Evolutionary conservation across 2,113 vertebrate genomes (phyloP).

Genomic region (pig (Sus scrofa)): T2T-Sscrofa CM000818.6:83529001-83529500

Average conservation of each 20-base stretch:
- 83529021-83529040: neutral
- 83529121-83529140: neutral
- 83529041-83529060: neutral
- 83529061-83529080: neutral
- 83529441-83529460: no score
- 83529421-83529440: no score
- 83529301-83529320: neutral
- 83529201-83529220: neutral
- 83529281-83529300: neutral
- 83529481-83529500: no score
- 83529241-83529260: neutral
- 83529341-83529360: neutral
- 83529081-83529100: neutral
- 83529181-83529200: neutral
- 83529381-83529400: neutral
- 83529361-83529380: neutral
- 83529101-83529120: neutral
- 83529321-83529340: neutral
- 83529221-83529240: neutral
- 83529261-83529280: slow-evolving; percentile 5
- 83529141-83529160: neutral
- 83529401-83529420: slow-evolving; percentile 12
- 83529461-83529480: no score
- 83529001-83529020: neutral
- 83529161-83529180: neutral